These are phyloP conservation scores for Belgica antarctica DNA, from an alignment of 2,888 invertebrate genomes.

Conservation along the genomic window DNA sequence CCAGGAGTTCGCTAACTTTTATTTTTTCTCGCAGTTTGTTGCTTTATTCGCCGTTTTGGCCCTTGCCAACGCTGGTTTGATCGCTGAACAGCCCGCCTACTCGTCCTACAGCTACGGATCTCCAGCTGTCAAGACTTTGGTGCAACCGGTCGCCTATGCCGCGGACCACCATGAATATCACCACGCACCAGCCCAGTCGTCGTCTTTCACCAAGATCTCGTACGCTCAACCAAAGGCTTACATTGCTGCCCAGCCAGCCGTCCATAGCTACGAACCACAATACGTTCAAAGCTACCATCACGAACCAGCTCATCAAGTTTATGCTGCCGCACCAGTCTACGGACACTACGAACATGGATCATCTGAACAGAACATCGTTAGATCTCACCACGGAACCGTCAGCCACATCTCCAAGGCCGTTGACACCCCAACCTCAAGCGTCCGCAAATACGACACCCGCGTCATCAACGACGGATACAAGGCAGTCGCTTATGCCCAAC, in stretches of 20 bases:
- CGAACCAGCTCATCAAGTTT: constrained; percentile 19
- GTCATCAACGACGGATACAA: constrained; percentile 33
- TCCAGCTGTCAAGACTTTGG: constrained; percentile 28
- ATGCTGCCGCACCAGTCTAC: background rate
- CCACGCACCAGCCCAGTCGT: constrained; percentile 22
- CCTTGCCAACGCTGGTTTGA: constrained; percentile 47
- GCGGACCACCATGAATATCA: background rate
- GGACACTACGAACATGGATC: constrained; percentile 21
- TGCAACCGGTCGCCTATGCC: constrained; percentile 12
- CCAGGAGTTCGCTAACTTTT: too few relatives aligned
- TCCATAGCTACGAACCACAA: background rate
- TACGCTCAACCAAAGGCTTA: constrained; percentile 36
- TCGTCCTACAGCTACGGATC: constrained; percentile 10
- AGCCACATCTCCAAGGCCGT: constrained; percentile 44
- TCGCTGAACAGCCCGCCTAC: constrained; percentile 42
- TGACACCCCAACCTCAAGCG: constrained; percentile 43
- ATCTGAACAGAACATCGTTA: constrained; percentile 42
- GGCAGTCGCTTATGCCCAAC: constrained; percentile 26
- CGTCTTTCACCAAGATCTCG: constrained; percentile 20
- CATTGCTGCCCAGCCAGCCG: constrained; percentile 12
- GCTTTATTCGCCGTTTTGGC: constrained; percentile 47
- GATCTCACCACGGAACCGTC: constrained; percentile 44
- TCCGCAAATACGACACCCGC: constrained; percentile 45
- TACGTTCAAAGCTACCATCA: constrained; percentile 15
- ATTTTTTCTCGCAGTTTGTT: constrained; percentile 46